Conservation (phyloP, 2,113 vertebrate genomes). For the Pangasianodon gigas region DNA sequence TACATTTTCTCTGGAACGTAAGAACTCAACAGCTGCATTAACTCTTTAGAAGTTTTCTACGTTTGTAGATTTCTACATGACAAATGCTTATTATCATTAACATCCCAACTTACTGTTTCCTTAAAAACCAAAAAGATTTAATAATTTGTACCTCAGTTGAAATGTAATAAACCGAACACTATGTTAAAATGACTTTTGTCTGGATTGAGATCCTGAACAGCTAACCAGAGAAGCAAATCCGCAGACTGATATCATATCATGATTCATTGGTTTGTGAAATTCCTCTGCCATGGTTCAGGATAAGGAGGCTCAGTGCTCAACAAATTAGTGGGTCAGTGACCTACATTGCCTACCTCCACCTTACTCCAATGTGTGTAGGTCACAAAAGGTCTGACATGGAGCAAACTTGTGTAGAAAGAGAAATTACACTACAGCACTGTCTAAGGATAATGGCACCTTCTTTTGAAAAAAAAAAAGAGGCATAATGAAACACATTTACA, state of each 20-base stretch:
- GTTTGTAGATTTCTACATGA: too few relatives aligned
- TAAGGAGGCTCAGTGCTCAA: constrained; percentile 6
- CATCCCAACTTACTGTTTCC: neutral
- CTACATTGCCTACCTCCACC: constrained; percentile 11
- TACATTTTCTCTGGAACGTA: constrained; percentile 64
- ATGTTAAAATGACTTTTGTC: neutral
- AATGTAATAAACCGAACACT: neutral
- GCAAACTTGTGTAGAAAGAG: neutral
- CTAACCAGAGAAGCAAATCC: constrained; percentile 23
- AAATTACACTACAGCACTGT: constrained; percentile 5
- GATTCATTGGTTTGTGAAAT: constrained; percentile 31
- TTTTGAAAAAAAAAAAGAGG: neutral
- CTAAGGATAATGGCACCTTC: neutral
- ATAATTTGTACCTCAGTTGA: neutral
- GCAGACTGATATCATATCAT: constrained; percentile 26
- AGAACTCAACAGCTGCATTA: constrained; percentile 65
- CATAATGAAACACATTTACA: neutral
- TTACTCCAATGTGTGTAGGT: constrained; percentile 1
- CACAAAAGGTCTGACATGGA: neutral
- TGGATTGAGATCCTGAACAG: constrained; percentile 6
- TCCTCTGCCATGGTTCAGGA: constrained; percentile 33
- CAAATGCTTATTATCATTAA: neutral
- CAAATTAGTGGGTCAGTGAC: constrained; percentile 24
- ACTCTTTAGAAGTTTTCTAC: constrained; percentile 67
- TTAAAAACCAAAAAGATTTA: neutral